Base-by-base conservation (phyloP, 2,888 invertebrate genomes). In the Ypsolopha sequella region DNA sequence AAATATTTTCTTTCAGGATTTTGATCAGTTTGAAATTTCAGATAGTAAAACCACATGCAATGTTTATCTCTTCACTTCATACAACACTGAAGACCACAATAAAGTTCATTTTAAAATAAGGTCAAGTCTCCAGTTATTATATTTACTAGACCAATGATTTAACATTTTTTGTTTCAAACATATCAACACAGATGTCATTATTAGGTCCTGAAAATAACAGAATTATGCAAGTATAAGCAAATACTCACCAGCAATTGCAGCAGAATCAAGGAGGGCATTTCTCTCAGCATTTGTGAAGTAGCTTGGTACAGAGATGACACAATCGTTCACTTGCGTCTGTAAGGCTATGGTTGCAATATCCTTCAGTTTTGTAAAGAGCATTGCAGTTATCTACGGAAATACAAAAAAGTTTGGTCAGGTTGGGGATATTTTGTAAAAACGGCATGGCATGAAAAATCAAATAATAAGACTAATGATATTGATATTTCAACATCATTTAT, bases 331-430 rank as follows among this genome's bases (percentile, higher is more conserved):
- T 73, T 95, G 96, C 33, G 96, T 95, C 69, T 95, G 94, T 60
- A 99, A 84, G 39, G 95, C 96, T 60, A 84, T 89, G 57, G 95
- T 93, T 34, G 98, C 95, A 57, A 92, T 93, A 64, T 96, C 95
- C 81, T 97, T 98, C 57, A 99, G 87, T 82, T 99, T 99, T 38
- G 98, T 98, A 61, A 99, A 92, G 58, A 99, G 87, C 96, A 99
- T 99, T 11, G 96, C 98, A 45, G 96, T 92, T 62, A 99, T 91
- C 88, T 86, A 68, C 68, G 66, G 36, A 41, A 36, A 34, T 10
- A 47, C 24, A n/a, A 35, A 41, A 11, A 38, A 9, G 13, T 36
- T 14, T 7, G 2, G 2, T 43, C 3, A 13, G 14, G 13, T 8
- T 24, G 0, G 9, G 8, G 9, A 3, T 13, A 35, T 38, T 10